phyloP scores from a whole-genome alignment of 1,140 invertebrate genomes.

The Orius insidiosus region DNA sequence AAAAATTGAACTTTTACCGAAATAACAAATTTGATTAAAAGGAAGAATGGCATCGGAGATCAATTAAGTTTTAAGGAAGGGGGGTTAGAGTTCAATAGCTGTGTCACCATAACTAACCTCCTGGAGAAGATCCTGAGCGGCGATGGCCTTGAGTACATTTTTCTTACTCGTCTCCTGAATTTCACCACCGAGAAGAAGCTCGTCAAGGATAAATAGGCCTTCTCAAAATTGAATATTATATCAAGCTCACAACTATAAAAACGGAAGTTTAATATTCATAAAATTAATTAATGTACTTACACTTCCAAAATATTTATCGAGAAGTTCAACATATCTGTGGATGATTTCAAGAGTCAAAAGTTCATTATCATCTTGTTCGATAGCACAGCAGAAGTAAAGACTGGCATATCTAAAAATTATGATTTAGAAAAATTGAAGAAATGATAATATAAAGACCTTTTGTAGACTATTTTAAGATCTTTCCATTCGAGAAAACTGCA shows the following conservation, averaged over 20 bases:
- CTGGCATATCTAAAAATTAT: slow-evolving; percentile 79
- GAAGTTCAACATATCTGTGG: slow-evolving; percentile 93
- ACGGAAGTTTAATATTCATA: too few species aligned
- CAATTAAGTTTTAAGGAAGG: background rate
- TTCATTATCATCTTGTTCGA: slow-evolving; percentile 97
- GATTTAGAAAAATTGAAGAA: background rate
- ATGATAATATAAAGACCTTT: slow-evolving; percentile 80
- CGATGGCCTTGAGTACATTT: slow-evolving; percentile 95
- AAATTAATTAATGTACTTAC: slow-evolving; percentile 49
- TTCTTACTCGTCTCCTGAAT: slow-evolving; percentile 99
- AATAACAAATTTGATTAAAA: background rate
- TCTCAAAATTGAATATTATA: slow-evolving; percentile 99
- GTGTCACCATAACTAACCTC: slow-evolving; percentile 76
- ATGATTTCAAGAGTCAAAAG: slow-evolving; percentile 92
- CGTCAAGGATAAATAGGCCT: slow-evolving; percentile 97
- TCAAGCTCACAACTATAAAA: slow-evolving; percentile 75
- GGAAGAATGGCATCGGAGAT: background rate
- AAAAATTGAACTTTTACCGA: too few species aligned
- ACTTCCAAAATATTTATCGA: slow-evolving; percentile 99
- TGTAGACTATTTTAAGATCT: slow-evolving; percentile 98
- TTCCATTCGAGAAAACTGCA: slow-evolving; percentile 99
- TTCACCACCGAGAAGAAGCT: slow-evolving; percentile 90
- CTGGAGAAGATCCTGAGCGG: slow-evolving; percentile 95
- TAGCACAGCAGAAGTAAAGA: slow-evolving; percentile 97
- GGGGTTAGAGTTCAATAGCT: slow-evolving; percentile 36